Conservation (phyloP, 2,888 invertebrate genomes). For the Hoplodrina blanda region DNA sequence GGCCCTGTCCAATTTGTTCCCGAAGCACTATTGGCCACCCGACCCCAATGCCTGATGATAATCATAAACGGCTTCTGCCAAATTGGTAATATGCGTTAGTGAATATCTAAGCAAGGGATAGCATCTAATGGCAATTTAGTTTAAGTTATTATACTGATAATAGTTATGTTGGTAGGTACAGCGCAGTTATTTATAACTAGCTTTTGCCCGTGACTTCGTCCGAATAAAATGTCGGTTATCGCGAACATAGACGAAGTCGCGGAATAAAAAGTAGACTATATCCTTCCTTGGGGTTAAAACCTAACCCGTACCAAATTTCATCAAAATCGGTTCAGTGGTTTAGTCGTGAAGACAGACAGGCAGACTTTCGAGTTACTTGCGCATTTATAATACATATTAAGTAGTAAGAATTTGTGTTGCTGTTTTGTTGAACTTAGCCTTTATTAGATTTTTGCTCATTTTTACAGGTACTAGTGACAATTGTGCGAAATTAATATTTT, state of each 20-base stretch:
- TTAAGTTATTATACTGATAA: slow-evolving; percentile 58
- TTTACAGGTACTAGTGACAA: neutral
- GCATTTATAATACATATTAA: too few species aligned
- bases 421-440: too few species aligned
- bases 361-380: too few species aligned
- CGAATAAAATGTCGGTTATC: too few species aligned
- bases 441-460: neutral
- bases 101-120: slow-evolving; percentile 63
- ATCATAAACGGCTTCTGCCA: slow-evolving; percentile 54
- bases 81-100: slow-evolving; percentile 63
- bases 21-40: slow-evolving; percentile 51
- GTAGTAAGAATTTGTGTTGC: slow-evolving; percentile 27
- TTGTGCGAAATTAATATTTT: neutral
- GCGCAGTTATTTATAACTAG: too few species aligned
- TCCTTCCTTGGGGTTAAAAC: too few species aligned
- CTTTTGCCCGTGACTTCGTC: too few species aligned
- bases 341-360: too few species aligned
- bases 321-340: too few species aligned
- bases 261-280: too few species aligned
- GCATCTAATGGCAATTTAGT: slow-evolving; percentile 56
- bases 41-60: slow-evolving; percentile 54
- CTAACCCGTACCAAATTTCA: too few species aligned
- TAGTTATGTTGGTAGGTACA: slow-evolving; percentile 42
- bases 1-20: slow-evolving; percentile 67
- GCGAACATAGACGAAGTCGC: too few species aligned